Base-by-base conservation (phyloP, 2,888 invertebrate species). In the Cryptocheilus praepositus region DNA sequence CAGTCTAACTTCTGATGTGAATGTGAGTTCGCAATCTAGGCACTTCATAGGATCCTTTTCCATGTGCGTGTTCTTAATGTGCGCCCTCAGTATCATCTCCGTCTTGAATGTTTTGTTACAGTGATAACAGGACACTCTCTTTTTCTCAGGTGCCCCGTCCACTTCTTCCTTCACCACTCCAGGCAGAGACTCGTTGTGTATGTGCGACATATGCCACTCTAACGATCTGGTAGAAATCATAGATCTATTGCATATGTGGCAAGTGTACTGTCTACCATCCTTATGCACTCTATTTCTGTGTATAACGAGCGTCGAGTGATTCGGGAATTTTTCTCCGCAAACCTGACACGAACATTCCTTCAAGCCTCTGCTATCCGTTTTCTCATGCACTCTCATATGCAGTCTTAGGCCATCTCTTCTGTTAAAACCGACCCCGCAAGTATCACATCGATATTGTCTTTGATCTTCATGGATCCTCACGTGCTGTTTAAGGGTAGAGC, bases 301-400 rank as follows among this genome's bases (percentile, higher is more conserved):
- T 63, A 89, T 87, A 2, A 89, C 88, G 0, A 89, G 82, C 67
- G 85, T 88, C 21, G 88, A 89, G 52, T 88, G 88, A 71, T 87
- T 88, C 2, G 88, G 87, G 62, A 89, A 88, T 64, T 88, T 89
- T 53, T 88, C 87, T 0, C 87, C 88, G 55, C 88, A 89, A 2
- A 88, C 82, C 67, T 89, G 88, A 49, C 88, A 89, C 0, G 88
- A 87, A 58, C 88, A 88, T 71, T 89, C 88, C 59, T 88, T 88
- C 28, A 88, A 70, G 0, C 87, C 86, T 44, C 86, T 81, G 63
- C 88, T 88, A 54, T 87, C 86, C 4, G 80, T 79, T 60, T 89
- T 89, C n/a, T 86, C 80, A 46, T 88, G 88, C 0, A 88, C 88
- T 53, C 82, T 81, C 85, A 88, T 83, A 66, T 88, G 88, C 44